phyloP scores from a whole-genome alignment of 2,797 vertebrate species.

The Orientallactaga sibirica region DNA sequence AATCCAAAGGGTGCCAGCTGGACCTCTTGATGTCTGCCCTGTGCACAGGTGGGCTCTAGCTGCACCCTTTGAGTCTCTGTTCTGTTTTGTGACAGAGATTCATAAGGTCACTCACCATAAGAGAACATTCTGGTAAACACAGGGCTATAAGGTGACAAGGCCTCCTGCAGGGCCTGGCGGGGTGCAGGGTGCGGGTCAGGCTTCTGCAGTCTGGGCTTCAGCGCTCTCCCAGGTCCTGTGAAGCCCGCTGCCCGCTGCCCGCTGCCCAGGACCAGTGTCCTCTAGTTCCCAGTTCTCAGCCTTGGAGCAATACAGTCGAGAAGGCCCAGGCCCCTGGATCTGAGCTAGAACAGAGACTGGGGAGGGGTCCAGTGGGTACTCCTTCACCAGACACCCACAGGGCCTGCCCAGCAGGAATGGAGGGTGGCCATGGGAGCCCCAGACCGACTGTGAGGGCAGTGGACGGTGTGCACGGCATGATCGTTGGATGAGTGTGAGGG shows the following conservation, averaged over 20 bases:
- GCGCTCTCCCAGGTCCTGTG: neutral
- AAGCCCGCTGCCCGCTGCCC: neutral
- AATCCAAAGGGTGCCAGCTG: neutral
- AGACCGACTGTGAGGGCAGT: neutral
- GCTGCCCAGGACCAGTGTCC: neutral
- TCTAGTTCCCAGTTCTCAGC: neutral
- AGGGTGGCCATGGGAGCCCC: neutral
- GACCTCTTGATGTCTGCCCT: too few species aligned
- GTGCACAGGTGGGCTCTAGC: rapidly evolving
- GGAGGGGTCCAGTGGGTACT: neutral
- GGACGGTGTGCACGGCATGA: rapidly evolving
- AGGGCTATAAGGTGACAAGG: neutral
- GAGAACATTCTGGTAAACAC: too few species aligned
- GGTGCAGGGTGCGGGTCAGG: rapidly evolving
- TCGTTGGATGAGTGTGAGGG: neutral
- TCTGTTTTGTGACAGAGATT: too few species aligned
- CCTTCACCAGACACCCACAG: too few species aligned
- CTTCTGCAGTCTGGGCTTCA: neutral
- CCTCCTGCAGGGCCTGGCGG: rapidly evolving
- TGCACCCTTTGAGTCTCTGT: neutral
- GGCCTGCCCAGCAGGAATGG: neutral
- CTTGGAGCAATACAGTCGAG: neutral
- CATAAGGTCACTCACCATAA: neutral
- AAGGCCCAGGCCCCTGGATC: neutral
- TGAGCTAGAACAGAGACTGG: neutral